Conservation (phyloP, 2,113 vertebrate species). For the Chrysochloris asiatica region DNA sequence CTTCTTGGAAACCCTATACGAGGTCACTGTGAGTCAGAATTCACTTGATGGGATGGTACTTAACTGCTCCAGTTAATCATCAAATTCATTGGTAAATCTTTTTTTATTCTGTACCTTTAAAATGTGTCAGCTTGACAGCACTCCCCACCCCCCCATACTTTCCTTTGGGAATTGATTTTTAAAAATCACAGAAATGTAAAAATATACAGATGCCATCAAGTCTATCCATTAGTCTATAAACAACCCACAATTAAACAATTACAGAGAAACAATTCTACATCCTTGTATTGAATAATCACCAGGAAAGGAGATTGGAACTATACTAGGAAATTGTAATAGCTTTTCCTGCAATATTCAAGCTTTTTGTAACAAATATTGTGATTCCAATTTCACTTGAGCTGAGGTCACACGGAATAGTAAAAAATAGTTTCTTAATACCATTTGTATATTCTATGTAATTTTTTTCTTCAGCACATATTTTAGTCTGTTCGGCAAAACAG, state of each 20-base stretch:
- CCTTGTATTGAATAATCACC: constrained; percentile 58
- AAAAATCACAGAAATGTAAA: neutral
- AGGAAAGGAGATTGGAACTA: constrained; percentile 64
- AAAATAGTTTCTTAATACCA: constrained; percentile 59
- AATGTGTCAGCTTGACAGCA: too few relatives aligned
- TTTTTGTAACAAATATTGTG: constrained; percentile 70
- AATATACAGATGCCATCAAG: neutral
- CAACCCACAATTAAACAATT: constrained; percentile 53
- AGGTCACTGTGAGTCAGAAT: too few relatives aligned
- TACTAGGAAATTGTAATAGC: constrained; percentile 50
- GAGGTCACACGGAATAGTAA: constrained; percentile 48
- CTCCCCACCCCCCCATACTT: constrained; percentile 22
- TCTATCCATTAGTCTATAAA: neutral
- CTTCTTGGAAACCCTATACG: too few relatives aligned
- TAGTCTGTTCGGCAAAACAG: constrained; percentile 50
- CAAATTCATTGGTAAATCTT: too few relatives aligned
- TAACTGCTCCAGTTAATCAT: too few relatives aligned
- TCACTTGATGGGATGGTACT: too few relatives aligned
- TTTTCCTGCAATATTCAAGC: constrained; percentile 61
- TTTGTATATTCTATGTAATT: constrained; percentile 26
- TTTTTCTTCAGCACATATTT: constrained; percentile 55
- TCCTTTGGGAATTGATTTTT: constrained; percentile 23
- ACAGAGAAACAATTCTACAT: constrained; percentile 53
- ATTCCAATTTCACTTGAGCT: constrained; percentile 54
- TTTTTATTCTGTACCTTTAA: too few relatives aligned